Conservation (phyloP, 2,888 invertebrate species). For the Mylabris sibirica region DNA sequence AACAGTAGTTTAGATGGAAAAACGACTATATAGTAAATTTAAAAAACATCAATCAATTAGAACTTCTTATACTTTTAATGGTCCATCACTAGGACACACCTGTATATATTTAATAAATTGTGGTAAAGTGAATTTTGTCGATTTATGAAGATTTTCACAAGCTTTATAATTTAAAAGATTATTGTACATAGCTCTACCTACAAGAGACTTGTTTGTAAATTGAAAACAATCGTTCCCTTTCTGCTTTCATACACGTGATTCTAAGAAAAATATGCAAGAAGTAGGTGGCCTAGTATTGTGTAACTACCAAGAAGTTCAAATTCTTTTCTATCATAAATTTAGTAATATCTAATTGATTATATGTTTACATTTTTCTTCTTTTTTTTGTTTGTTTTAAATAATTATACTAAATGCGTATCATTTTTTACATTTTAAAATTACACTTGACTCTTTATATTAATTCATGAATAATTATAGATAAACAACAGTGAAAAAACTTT, state of each 20-base stretch:
- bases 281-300: neutral
- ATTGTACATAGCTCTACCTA: neutral
- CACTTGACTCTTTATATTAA: neutral
- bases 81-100: too few species aligned
- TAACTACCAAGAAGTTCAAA: neutral
- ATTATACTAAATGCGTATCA: neutral
- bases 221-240: neutral
- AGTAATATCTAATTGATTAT: neutral
- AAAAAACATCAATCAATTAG: too few species aligned
- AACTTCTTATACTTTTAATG: too few species aligned
- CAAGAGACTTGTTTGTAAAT: neutral
- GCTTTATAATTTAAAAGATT: neutral
- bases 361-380: neutral
- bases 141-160: too few species aligned
- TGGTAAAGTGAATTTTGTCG: too few species aligned
- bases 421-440: neutral
- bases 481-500: neutral
- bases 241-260: neutral
- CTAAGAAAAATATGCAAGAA: neutral
- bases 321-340: neutral
- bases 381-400: neutral
- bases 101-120: too few species aligned
- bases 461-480: neutral
- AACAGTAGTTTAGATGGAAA: too few species aligned
- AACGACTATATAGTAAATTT: too few species aligned